These are phyloP conservation scores for Heterodera carotae DNA, from an alignment of 1,140 invertebrate species.

Conservation along the genomic window DNA sequence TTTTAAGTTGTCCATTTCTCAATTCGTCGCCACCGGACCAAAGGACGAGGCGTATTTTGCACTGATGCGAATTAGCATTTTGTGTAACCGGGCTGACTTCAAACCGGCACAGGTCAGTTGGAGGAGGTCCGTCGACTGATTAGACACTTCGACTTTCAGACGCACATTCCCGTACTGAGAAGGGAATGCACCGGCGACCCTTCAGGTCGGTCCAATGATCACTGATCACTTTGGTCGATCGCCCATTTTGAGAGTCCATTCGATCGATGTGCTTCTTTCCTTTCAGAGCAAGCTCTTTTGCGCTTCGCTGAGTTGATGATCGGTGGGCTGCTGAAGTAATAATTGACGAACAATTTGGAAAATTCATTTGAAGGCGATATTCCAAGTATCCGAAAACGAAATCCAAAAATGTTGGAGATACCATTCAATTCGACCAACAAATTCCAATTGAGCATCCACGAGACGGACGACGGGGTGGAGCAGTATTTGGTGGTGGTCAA, in stretches of 20 bases:
- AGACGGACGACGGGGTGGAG: slow-evolving; percentile 79
- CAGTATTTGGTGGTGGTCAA: slow-evolving; percentile 80
- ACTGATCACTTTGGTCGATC: background rate
- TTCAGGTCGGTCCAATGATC: background rate
- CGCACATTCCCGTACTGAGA: slow-evolving; percentile 67
- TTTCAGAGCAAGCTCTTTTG: slow-evolving; percentile 66
- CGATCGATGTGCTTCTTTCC: too few relatives aligned
- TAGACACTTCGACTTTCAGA: slow-evolving; percentile 2
- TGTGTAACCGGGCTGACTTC: slow-evolving; percentile 71
- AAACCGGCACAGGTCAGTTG: slow-evolving; percentile 71
- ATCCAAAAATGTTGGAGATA: slow-evolving; percentile 94
- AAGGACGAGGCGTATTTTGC: slow-evolving; percentile 51
- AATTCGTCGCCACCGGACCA: slow-evolving; percentile 22
- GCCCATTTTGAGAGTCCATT: too few relatives aligned
- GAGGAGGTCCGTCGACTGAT: background rate
- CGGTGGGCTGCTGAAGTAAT: background rate
- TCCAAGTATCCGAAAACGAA: slow-evolving; percentile 80
- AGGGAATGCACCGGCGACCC: slow-evolving; percentile 66
- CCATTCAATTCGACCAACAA: slow-evolving; percentile 99
- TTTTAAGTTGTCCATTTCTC: slow-evolving; percentile 19
- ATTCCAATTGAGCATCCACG: slow-evolving; percentile 94
- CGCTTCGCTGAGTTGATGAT: slow-evolving; percentile 66
- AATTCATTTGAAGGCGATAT: slow-evolving; percentile 72
- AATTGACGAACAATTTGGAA: background rate
- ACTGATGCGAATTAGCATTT: slow-evolving; percentile 67